phyloP scores from a whole-genome alignment of 1,140 invertebrate genomes.

The Eupristina koningsbergeri region DNA sequence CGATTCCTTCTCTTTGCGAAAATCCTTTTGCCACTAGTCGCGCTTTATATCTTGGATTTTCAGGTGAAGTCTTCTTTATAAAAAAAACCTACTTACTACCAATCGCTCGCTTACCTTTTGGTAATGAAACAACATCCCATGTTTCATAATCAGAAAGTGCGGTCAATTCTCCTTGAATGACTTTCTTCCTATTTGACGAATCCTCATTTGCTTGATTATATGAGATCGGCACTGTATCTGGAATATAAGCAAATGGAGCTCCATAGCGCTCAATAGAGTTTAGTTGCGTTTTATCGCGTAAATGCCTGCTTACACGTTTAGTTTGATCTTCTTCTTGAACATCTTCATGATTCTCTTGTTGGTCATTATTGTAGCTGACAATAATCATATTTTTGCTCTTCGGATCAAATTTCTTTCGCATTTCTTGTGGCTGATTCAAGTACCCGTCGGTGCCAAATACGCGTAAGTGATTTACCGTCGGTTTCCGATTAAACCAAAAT shows the following conservation, averaged over 20 bases:
- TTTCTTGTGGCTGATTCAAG: not conserved
- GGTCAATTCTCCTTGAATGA: constrained; percentile 62
- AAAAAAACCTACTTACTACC: constrained; percentile 40
- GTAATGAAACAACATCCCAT: constrained; percentile 56
- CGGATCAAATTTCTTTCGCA: not conserved
- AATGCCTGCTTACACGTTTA: not conserved
- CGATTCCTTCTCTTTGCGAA: too few species aligned
- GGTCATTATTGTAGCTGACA: not conserved
- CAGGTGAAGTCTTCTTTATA: too few species aligned
- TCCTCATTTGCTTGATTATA: constrained; percentile 43
- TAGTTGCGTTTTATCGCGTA: too few species aligned
- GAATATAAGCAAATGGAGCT: not conserved
- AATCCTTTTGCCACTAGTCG: too few species aligned
- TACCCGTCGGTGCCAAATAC: not conserved
- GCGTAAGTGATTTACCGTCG: not conserved
- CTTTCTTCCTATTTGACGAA: constrained; percentile 59
- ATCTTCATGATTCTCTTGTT: not conserved
- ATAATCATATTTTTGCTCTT: not conserved
- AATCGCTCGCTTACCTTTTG: constrained; percentile 14
- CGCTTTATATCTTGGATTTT: too few species aligned
- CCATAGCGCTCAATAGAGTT: not conserved
- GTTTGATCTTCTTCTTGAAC: not conserved
- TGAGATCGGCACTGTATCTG: not conserved
- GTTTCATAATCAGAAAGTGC: constrained; percentile 31
- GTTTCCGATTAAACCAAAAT: not conserved